Conservation (phyloP, 2,888 invertebrate species). For the Pycnomerus fuliginosus region DNA sequence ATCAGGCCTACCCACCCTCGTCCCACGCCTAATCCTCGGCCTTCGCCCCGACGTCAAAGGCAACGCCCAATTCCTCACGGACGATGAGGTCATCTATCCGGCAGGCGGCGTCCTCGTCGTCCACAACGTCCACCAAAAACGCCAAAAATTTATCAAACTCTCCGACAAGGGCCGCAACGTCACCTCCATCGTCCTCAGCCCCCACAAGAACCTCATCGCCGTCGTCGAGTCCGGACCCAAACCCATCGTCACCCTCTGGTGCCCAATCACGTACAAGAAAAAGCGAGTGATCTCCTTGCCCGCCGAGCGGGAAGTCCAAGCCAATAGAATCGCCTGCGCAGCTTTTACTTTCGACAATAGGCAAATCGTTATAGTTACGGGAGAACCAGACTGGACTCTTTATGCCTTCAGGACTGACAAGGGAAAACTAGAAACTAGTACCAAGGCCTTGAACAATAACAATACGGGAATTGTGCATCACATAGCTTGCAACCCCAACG, state of each 20-base stretch:
- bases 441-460: slow-evolving; percentile 70
- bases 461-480: slow-evolving; percentile 67
- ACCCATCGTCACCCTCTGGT: slow-evolving; percentile 71
- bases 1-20: slow-evolving; percentile 5
- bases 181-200: slow-evolving; percentile 63
- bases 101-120: slow-evolving; percentile 75
- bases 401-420: slow-evolving; percentile 82
- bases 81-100: slow-evolving; percentile 77
- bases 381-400: slow-evolving; percentile 80
- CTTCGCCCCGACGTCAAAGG: slow-evolving; percentile 64
- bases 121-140: slow-evolving; percentile 70
- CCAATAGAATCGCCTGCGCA: slow-evolving; percentile 66
- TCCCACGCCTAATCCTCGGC: slow-evolving; percentile 63
- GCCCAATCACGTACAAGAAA: slow-evolving; percentile 67
- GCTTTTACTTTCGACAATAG: slow-evolving; percentile 82
- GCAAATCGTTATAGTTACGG: slow-evolving; percentile 75
- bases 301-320: slow-evolving; percentile 49
- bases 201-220: slow-evolving; percentile 70
- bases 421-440: slow-evolving; percentile 74
- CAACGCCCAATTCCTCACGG: slow-evolving; percentile 71
- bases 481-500: slow-evolving; percentile 53
- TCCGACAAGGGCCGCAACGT: slow-evolving; percentile 66
- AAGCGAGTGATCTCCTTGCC: slow-evolving; percentile 63
- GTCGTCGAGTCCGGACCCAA: slow-evolving; percentile 64
- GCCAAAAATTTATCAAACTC: slow-evolving; percentile 71